Evolutionary conservation across 2,797 vertebrate species (phyloP).

Genomic region (Thripadectes ignobilis): DNA sequence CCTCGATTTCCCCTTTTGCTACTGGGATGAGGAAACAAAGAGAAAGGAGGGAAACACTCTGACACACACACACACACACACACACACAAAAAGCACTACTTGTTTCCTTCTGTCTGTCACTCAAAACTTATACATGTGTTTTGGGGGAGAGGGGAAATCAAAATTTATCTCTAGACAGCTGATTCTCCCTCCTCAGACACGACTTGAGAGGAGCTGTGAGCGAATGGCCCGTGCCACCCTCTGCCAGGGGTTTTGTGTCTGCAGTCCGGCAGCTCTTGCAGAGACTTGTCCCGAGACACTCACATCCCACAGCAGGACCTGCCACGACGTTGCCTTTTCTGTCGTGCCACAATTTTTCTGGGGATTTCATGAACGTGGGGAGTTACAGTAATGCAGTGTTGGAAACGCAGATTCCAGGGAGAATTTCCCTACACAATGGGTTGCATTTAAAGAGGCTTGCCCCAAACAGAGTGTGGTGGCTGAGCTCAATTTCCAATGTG

Average conservation of each 20-base stretch:
- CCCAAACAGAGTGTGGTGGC: accelerated
- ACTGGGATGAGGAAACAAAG: neutral
- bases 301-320: neutral
- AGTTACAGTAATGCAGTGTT: neutral
- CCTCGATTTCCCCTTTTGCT: neutral
- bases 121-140: neutral
- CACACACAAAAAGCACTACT: neutral
- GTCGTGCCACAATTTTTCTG: neutral
- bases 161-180: neutral
- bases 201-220: neutral
- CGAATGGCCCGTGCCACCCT: neutral
- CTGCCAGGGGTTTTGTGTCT: neutral
- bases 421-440: constrained; percentile 9
- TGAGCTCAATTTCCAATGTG: constrained; percentile 20
- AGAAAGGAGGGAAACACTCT: neutral
- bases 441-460: neutral
- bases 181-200: neutral
- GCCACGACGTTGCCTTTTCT: neutral
- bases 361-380: neutral
- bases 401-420: neutral
- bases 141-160: neutral
- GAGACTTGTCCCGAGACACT: neutral
- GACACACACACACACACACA: neutral
- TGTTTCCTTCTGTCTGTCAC: neutral
- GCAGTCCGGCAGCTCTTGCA: neutral